A percentile compares a stretch with the other conserved stretches of the same genome.
Evolutionary conservation across 1,140 invertebrate species (phyloP).

Genomic region (Bombus pascuorum): DNA sequence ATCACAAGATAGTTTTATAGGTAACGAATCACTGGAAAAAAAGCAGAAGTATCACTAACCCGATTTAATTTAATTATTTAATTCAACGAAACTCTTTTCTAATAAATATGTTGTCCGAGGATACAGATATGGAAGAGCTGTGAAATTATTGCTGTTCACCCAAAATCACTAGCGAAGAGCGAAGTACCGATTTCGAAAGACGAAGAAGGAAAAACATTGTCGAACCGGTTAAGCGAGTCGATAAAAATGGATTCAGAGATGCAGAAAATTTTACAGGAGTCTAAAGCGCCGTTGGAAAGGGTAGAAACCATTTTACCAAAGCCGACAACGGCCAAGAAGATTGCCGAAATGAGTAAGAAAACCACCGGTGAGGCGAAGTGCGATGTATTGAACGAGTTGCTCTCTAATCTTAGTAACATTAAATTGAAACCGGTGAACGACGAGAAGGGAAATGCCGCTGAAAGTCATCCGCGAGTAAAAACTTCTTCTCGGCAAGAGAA

Average conservation of each 20-base stretch:
- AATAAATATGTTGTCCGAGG: conserved; percentile 72
- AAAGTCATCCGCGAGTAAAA: not conserved
- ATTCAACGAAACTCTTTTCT: conserved; percentile 70
- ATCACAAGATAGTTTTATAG: not conserved
- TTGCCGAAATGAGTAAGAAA: conserved; percentile 46
- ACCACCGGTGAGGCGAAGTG: conserved; percentile 69
- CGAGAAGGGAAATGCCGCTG: not conserved
- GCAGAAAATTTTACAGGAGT: not conserved
- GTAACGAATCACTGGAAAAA: not conserved
- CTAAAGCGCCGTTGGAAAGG: not conserved
- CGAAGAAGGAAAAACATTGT: not conserved
- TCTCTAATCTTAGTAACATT: conserved; percentile 76
- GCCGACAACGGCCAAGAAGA: not conserved
- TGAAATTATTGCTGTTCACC: conserved; percentile 60
- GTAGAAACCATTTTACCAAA: not conserved
- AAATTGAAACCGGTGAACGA: conserved; percentile 70
- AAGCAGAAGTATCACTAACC: not conserved
- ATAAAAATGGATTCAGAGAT: conserved; percentile 7
- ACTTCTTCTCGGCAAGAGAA: not conserved
- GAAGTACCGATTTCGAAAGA: conserved; percentile 1
- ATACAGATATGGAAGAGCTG: conserved; percentile 45
- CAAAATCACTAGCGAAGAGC: conserved; percentile 29
- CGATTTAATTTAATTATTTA: conserved; percentile 9
- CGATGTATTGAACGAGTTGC: conserved; percentile 76
- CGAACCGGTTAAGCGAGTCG: not conserved